Conservation (phyloP, 2,113 vertebrate species). For the Chinchilla lanigera region DNA sequence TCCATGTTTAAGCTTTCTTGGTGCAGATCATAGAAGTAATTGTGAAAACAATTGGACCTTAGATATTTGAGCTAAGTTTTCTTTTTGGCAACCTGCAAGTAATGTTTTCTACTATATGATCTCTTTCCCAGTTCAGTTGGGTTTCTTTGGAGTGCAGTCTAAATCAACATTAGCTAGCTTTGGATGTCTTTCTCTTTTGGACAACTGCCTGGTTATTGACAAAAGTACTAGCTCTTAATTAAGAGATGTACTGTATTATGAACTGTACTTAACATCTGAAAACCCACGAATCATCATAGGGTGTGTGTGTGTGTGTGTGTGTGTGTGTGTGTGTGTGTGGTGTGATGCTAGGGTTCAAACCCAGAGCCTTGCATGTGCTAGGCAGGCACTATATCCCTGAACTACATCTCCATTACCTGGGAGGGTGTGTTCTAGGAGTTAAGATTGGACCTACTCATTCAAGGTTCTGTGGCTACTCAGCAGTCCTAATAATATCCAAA, state of each 20-base stretch:
- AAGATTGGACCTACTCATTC: not conserved
- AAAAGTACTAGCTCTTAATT: slow-evolving; percentile 50
- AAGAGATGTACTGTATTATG: not conserved
- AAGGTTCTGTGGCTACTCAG: not conserved
- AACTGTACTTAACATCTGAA: slow-evolving; percentile 33
- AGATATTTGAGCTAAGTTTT: not conserved
- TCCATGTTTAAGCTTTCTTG: not conserved
- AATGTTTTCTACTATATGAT: not conserved
- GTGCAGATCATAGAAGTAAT: not conserved
- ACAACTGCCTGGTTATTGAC: slow-evolving; percentile 22
- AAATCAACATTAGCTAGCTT: not conserved
- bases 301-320: not conserved
- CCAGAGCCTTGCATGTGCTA: not conserved
- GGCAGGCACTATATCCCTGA: not conserved
- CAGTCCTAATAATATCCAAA: not conserved
- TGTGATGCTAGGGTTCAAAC: not conserved
- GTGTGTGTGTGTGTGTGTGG: not conserved
- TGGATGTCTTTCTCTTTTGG: slow-evolving; percentile 21
- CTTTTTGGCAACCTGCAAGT: not conserved
- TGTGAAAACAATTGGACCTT: not conserved
- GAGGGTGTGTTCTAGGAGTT: not conserved
- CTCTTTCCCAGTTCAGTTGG: slow-evolving; percentile 17
- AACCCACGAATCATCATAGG: not conserved
- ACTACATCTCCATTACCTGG: not conserved
- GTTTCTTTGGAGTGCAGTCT: not conserved